These are phyloP conservation scores for Rhinichthys klamathensis DNA, from an alignment of 2,113 vertebrate species.

Conservation along the genomic window DNA sequence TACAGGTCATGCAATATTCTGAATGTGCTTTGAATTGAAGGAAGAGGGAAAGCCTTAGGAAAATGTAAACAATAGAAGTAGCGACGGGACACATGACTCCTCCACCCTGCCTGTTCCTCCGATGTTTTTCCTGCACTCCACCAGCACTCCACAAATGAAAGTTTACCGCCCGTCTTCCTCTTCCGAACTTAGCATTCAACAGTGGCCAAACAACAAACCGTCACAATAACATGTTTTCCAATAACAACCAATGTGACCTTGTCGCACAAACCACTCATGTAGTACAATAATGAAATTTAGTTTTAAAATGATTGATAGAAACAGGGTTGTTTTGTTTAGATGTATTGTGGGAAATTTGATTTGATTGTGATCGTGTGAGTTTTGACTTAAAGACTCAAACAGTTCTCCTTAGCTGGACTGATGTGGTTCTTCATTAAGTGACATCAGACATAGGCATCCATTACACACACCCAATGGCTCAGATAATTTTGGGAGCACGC, in stretches of 20 bases:
- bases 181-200: constrained; percentile 61
- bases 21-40: constrained; percentile 61
- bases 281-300: background rate
- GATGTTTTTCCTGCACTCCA: constrained; percentile 21
- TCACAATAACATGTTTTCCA: background rate
- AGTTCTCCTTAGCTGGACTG: background rate
- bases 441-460: constrained; percentile 2
- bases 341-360: background rate
- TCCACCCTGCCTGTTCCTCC: constrained; percentile 13
- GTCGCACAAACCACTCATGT: background rate
- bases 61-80: constrained; percentile 43
- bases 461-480: constrained; percentile 1
- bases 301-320: constrained; percentile 4
- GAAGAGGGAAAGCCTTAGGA: constrained; percentile 60
- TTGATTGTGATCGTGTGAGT: background rate
- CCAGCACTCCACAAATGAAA: constrained; percentile 62
- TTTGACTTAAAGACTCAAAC: background rate
- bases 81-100: constrained; percentile 17
- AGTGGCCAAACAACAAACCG: background rate
- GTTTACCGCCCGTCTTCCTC: constrained; percentile 65
- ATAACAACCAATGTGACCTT: background rate
- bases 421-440: constrained; percentile 2
- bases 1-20: constrained; percentile 60
- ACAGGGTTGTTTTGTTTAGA: background rate
- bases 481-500: background rate